Conservation (phyloP, 2,888 invertebrate genomes). For the Elegia similella region DNA sequence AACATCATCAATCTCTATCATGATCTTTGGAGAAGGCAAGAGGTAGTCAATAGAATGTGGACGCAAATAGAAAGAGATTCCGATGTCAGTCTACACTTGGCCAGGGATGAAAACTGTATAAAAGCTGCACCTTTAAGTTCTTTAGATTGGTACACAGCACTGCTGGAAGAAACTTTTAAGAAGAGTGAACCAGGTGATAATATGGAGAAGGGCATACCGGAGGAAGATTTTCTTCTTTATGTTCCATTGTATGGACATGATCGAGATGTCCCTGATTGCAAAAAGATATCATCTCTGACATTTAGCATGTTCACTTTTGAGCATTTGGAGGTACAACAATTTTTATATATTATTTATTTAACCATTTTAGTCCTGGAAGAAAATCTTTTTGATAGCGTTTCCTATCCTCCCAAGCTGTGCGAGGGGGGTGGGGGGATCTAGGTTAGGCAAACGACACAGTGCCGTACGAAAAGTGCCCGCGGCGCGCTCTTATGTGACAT, state of each 20-base stretch:
- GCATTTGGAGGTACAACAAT: conserved; percentile 58
- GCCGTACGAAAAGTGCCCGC: no score
- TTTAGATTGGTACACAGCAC: conserved; percentile 85
- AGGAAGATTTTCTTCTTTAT: conserved; percentile 45
- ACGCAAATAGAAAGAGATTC: conserved; percentile 79
- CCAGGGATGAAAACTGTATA: conserved; percentile 84
- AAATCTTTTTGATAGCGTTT: no score
- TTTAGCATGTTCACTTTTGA: conserved; percentile 73
- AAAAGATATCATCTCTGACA: conserved; percentile 75
- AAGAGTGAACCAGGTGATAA: background rate
- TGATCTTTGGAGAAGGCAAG: conserved; percentile 83
- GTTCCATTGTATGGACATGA: conserved; percentile 42
- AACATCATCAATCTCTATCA: conserved; percentile 83
- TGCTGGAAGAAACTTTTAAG: conserved; percentile 67
- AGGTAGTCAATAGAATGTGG: conserved; percentile 83
- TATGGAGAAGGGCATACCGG: conserved; percentile 36
- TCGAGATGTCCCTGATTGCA: conserved; percentile 83
- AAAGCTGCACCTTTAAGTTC: conserved; percentile 84
- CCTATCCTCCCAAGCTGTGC: no score
- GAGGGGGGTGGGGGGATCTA: no score
- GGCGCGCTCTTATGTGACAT: no score
- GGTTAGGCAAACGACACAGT: no score
- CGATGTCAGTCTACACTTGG: conserved; percentile 82
- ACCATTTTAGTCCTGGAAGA: background rate
- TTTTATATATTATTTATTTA: background rate